phyloP scores from a whole-genome alignment of 2,113 vertebrate genomes.

The Psilopogon haemacephalus region DNA sequence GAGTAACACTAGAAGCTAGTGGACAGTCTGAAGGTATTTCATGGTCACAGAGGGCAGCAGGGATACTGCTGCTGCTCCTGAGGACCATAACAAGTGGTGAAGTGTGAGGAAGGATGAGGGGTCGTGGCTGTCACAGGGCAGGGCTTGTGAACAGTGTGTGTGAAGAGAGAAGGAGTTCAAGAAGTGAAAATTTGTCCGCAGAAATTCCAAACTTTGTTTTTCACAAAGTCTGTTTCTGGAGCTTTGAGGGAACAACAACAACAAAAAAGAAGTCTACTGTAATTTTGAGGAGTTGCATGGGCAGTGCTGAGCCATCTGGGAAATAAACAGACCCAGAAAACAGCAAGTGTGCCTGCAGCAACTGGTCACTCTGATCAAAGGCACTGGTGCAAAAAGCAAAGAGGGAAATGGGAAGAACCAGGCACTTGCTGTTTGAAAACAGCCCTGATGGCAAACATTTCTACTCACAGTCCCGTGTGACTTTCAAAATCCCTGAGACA shows the following conservation, averaged over 20 bases:
- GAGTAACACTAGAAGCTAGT: neutral
- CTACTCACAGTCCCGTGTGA: neutral
- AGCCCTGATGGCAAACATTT: neutral
- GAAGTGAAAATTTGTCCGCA: neutral
- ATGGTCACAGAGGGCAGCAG: too few relatives aligned
- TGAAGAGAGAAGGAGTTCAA: neutral
- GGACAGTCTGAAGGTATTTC: neutral
- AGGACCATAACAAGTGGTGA: neutral
- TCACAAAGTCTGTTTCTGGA: neutral
- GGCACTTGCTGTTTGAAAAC: neutral
- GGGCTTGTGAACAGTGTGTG: rapidly evolving
- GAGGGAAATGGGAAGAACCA: neutral
- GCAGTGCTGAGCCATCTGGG: neutral
- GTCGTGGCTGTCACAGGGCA: neutral
- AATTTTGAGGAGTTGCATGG: neutral
- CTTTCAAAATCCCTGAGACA: neutral
- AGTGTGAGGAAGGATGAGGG: neutral
- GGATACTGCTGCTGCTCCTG: neutral
- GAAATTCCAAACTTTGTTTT: neutral
- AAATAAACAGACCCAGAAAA: neutral
- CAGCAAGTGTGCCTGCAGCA: neutral
- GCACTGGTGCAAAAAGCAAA: neutral
- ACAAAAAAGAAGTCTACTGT: neutral
- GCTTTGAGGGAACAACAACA: neutral
- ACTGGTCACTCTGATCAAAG: neutral